A percentile compares a stretch with the other conserved stretches of the same genome.
Evolutionary conservation across 2,797 vertebrate species (phyloP).

Genomic region (Melopsittacus undulatus): DNA sequence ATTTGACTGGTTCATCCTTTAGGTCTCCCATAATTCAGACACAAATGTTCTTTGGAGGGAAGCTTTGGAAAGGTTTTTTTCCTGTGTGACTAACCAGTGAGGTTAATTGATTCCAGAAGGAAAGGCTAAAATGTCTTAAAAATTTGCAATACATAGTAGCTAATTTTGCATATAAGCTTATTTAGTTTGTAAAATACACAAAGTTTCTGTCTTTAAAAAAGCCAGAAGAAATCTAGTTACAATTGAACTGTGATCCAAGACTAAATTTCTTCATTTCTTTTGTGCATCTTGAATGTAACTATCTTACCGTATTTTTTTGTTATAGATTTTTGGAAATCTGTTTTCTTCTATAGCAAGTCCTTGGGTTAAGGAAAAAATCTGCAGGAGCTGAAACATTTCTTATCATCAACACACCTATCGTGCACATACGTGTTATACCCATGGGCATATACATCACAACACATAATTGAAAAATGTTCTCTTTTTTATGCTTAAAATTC

Average conservation of each 20-base stretch:
- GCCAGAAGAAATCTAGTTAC: neutral
- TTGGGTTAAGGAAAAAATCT: neutral
- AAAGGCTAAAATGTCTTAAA: slow-evolving; percentile 30
- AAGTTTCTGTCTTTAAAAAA: slow-evolving; percentile 7
- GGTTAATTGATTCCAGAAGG: slow-evolving; percentile 24
- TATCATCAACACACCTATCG: neutral
- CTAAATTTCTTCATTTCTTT: neutral
- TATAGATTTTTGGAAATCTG: neutral
- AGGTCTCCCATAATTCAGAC: slow-evolving; percentile 22
- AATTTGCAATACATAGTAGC: neutral
- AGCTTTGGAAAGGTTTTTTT: slow-evolving; percentile 39
- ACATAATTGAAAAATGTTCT: neutral
- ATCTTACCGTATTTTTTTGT: neutral
- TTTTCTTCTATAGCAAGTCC: neutral
- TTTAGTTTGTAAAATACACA: neutral
- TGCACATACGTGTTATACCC: neutral
- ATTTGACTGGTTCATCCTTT: slow-evolving; percentile 42
- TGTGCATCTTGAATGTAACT: neutral
- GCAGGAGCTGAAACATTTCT: neutral
- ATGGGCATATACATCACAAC: neutral
- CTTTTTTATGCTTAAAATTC: neutral
- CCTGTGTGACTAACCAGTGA: neutral
- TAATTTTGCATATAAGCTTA: slow-evolving; percentile 1
- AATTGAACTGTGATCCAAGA: neutral
- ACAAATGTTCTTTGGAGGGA: neutral